Evolutionary conservation across 2,797 vertebrate genomes (phyloP).

Genomic region (Limosa lapponica): DNA sequence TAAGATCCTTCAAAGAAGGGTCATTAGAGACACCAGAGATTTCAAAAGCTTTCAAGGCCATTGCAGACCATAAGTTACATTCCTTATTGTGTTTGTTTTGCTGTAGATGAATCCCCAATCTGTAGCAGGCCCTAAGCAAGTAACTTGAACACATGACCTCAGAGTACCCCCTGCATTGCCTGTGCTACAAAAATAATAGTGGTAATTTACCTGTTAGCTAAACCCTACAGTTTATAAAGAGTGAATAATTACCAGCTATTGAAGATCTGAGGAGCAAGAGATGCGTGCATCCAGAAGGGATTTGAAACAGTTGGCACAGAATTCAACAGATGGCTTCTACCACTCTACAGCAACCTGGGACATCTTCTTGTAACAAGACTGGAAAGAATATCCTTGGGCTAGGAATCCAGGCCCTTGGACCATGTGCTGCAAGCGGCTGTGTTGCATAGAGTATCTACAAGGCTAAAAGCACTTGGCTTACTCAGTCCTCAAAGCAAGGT

Average conservation of each 20-base stretch:
- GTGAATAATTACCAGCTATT: neutral
- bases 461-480: neutral
- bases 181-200: neutral
- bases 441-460: neutral
- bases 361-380: neutral
- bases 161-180: neutral
- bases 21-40: neutral
- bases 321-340: neutral
- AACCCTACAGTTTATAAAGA: neutral
- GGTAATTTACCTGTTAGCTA: neutral
- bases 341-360: neutral
- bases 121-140: neutral
- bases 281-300: neutral
- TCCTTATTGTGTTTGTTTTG: neutral
- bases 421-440: neutral
- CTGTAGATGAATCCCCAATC: neutral
- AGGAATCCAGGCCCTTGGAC: neutral
- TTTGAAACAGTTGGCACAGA: neutral
- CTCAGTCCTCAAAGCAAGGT: neutral
- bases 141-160: neutral
- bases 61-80: neutral
- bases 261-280: neutral
- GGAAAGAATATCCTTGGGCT: neutral
- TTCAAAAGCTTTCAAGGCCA: neutral
- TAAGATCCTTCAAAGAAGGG: neutral